Base-by-base conservation (phyloP, 2,113 vertebrate species). In the Heteronetta atricapilla region DNA sequence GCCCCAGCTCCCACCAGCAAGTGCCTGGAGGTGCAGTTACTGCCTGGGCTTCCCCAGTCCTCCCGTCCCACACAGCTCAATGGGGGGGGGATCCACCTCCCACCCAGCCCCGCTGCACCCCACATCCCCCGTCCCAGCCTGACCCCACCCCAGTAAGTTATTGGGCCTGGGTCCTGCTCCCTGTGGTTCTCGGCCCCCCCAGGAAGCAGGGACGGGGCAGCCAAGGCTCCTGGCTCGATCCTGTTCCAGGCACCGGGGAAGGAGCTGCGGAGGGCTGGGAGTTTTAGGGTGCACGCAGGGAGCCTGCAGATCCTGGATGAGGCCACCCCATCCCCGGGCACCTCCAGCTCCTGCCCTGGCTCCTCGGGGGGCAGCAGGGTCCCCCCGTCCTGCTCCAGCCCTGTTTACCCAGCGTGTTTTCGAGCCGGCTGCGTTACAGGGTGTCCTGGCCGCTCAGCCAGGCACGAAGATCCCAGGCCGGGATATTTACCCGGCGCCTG, bases 71-170 rank as follows among this genome's bases (percentile, higher is more conserved):
- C 15, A 2, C 4, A 14, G 42, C 33, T 64, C 46, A 31, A 17
- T 7, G 8, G 8, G 20, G 6, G 19, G 11, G 4, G 5, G n/a
- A n/a, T 36, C 18, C 56, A 20, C 3, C 21, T 58, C 40, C 46
- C 55, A 20, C 11, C 11, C 62, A 76, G 40, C 53, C 38, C n/a
- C 69, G 55, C 59, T 53, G 31, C 56, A 36, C 22, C 38, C 15
- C 48, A 16, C 1, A 2, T 11, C 3, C n/a, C 15, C 48, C 13
- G 50, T 19, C 40, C 20, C 40, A 52, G 28, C 58, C 40, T 59
- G 31, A 9, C 58, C 82, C 36, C 55, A 62, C 12, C 10, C 6
- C 46, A 94, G 90, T 95, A 97, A 96, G 96, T 92, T 92, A 94
- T 93, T 77, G n/a, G n/a, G 8, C 53, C 34, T 81, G 42, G 67